Conservation (phyloP, 2,797 vertebrate genomes). For the Aythya fuligula region DNA sequence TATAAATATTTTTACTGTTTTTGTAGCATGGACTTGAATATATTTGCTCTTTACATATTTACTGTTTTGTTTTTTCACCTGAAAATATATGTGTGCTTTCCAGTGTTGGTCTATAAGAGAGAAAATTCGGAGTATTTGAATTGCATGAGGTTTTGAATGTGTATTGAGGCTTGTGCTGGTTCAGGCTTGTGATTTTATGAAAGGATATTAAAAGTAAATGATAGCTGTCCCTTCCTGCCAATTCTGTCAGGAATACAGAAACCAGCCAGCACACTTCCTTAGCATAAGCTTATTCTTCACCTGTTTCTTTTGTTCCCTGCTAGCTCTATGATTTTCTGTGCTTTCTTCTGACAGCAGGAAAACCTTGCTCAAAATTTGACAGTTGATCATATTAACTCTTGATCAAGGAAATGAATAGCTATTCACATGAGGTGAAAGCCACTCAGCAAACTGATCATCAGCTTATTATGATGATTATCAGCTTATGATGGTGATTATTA, state of each 20-base stretch:
- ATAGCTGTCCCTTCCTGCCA: neutral
- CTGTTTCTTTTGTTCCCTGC: neutral
- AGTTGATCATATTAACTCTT: neutral
- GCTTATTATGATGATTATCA: neutral
- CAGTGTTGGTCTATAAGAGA: neutral
- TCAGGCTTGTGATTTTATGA: neutral
- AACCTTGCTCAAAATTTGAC: neutral
- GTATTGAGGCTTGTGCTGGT: neutral
- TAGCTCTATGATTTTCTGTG: neutral
- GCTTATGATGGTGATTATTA: too few relatives aligned
- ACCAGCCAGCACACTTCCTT: neutral
- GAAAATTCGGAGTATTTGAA: neutral
- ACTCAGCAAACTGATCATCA: neutral
- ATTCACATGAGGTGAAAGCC: neutral
- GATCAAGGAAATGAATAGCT: neutral
- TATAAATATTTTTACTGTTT: neutral
- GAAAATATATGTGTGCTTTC: neutral
- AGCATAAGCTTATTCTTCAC: neutral
- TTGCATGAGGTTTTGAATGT: neutral
- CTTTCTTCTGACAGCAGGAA: neutral
- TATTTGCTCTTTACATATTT: neutral
- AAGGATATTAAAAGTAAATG: neutral
- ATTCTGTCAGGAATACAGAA: neutral
- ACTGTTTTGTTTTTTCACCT: rapidly evolving
- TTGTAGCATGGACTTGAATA: neutral